Evolutionary conservation across 2,113 vertebrate species (phyloP).

Genomic region (Zosterops japonicus): DNA sequence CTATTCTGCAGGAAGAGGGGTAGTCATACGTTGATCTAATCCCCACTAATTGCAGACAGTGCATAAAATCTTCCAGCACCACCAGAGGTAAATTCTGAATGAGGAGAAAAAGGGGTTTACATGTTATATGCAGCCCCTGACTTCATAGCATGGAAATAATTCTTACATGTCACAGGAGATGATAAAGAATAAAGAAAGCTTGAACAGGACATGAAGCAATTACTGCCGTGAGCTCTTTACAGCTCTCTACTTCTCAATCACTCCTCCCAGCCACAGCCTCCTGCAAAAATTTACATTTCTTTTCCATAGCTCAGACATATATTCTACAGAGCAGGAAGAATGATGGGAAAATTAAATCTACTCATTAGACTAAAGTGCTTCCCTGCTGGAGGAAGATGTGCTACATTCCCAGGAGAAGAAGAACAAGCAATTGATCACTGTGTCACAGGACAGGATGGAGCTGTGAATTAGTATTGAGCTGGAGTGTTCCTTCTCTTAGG

Average conservation of each 20-base stretch:
- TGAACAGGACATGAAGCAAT: neutral
- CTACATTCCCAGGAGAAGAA: neutral
- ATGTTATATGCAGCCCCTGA: neutral
- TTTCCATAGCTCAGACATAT: neutral
- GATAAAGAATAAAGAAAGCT: neutral
- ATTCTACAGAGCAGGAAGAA: neutral
- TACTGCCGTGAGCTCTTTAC: neutral
- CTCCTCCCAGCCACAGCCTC: neutral
- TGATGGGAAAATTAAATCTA: constrained; percentile 24
- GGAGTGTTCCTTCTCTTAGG: neutral
- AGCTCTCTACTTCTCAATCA: neutral
- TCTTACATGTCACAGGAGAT: neutral
- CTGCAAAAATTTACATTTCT: neutral
- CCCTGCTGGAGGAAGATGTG: neutral
- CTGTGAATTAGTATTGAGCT: constrained; percentile 22
- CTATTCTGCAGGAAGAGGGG: neutral
- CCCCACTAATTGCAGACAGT: neutral
- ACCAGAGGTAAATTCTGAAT: neutral
- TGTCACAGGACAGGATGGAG: neutral
- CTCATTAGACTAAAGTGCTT: neutral
- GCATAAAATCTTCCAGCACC: neutral
- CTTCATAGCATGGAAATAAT: neutral
- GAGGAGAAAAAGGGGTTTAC: neutral
- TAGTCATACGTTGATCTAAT: neutral
- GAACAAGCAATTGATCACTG: neutral